Conservation (phyloP, 2,113 vertebrate species). For the Halichoerus grypus region DNA sequence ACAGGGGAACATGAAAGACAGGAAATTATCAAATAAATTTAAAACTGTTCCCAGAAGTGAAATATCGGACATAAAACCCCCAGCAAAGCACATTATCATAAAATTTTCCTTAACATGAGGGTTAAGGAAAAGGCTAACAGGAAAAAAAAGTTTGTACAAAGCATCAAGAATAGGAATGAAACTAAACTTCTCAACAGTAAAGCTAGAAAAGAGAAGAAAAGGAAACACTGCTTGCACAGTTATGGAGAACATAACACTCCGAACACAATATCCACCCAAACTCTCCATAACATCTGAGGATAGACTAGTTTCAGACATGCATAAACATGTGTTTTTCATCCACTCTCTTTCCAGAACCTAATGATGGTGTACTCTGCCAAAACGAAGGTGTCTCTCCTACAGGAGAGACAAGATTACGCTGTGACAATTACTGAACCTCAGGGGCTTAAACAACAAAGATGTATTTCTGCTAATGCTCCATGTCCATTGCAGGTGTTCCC, state of each 20-base stretch:
- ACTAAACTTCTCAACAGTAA: background rate
- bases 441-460: background rate
- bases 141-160: background rate
- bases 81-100: background rate
- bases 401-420: background rate
- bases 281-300: background rate
- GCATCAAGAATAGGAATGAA: background rate
- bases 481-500: background rate
- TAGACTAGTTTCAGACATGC: background rate
- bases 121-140: background rate
- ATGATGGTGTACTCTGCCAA: background rate
- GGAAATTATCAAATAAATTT: background rate
- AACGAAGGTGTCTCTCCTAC: background rate
- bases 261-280: background rate
- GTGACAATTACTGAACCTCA: background rate
- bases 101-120: background rate
- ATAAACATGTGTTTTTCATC: background rate
- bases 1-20: background rate
- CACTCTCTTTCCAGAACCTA: background rate
- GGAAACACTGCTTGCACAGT: background rate
- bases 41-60: background rate
- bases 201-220: background rate
- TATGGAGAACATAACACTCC: background rate
- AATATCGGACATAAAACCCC: background rate
- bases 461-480: background rate